These are phyloP conservation scores for Ivindomyrus marchei DNA, from an alignment of 2,113 vertebrate genomes.

Conservation along the genomic window DNA sequence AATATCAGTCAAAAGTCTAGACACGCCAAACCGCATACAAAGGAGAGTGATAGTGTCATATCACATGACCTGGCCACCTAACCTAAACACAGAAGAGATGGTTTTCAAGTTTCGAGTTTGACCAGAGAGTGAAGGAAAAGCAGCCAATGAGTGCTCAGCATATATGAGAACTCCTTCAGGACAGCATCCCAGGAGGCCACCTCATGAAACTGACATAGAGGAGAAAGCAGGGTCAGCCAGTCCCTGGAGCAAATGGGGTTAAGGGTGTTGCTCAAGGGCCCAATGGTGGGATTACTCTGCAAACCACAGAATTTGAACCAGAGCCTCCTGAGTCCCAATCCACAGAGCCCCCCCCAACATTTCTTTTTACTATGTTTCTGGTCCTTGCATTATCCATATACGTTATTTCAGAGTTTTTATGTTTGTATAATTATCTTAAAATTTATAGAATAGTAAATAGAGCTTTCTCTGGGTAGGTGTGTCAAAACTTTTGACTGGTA, in stretches of 20 bases:
- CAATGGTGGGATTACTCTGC: background rate
- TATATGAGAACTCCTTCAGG: background rate
- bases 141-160: background rate
- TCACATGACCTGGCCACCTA: background rate
- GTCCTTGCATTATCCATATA: background rate
- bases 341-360: background rate
- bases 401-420: background rate
- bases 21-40: background rate
- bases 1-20: background rate
- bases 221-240: background rate
- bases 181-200: background rate
- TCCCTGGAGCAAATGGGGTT: background rate
- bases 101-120: background rate
- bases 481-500: background rate
- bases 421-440: background rate
- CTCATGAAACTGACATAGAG: background rate
- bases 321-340: background rate
- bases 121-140: background rate
- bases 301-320: background rate
- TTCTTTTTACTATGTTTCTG: background rate
- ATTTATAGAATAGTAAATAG: background rate
- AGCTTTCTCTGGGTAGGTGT: background rate
- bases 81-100: background rate
- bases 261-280: background rate
- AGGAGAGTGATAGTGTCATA: background rate